Evolutionary conservation across 2,888 invertebrate species (phyloP).

Genomic region (Brachyopa scutellaris): DNA sequence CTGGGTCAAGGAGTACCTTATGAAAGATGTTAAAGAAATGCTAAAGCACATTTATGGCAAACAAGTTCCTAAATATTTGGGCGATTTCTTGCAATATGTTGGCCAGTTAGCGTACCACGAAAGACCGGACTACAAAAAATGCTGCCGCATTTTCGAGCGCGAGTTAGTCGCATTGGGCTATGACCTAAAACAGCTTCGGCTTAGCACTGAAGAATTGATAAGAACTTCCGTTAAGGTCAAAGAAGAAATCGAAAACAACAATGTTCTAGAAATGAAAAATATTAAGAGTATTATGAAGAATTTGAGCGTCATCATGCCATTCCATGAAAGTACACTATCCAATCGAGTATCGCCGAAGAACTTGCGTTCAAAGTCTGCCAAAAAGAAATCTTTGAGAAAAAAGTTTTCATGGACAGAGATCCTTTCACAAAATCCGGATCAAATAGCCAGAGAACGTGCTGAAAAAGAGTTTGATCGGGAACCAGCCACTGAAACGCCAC

Average conservation of each 20-base stretch:
- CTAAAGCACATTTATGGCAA: slow-evolving; percentile 86
- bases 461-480: slow-evolving; percentile 82
- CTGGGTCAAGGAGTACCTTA: slow-evolving; percentile 86
- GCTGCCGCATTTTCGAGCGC: slow-evolving; percentile 86
- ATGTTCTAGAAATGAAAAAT: slow-evolving; percentile 82
- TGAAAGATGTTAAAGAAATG: slow-evolving; percentile 85
- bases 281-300: slow-evolving; percentile 78
- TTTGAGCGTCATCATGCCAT: slow-evolving; percentile 77
- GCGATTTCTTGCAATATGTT: slow-evolving; percentile 88
- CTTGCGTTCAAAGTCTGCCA: slow-evolving; percentile 83
- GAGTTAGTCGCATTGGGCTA: slow-evolving; percentile 85
- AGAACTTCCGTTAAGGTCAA: slow-evolving; percentile 78
- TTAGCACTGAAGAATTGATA: slow-evolving; percentile 78
- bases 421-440: slow-evolving; percentile 81
- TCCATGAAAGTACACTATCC: slow-evolving; percentile 79
- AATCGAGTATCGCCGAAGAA: slow-evolving; percentile 85
- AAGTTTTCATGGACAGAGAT: slow-evolving; percentile 82
- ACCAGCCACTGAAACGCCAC: slow-evolving; percentile 75
- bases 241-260: slow-evolving; percentile 78
- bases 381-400: slow-evolving; percentile 77
- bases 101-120: slow-evolving; percentile 88
- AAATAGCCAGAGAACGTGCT: slow-evolving; percentile 81
- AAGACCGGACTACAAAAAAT: slow-evolving; percentile 89
- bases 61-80: slow-evolving; percentile 85
- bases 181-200: slow-evolving; percentile 74